Evolutionary conservation across 2,797 vertebrate species (phyloP).

Genomic region (Muscicapa comitata): DNA sequence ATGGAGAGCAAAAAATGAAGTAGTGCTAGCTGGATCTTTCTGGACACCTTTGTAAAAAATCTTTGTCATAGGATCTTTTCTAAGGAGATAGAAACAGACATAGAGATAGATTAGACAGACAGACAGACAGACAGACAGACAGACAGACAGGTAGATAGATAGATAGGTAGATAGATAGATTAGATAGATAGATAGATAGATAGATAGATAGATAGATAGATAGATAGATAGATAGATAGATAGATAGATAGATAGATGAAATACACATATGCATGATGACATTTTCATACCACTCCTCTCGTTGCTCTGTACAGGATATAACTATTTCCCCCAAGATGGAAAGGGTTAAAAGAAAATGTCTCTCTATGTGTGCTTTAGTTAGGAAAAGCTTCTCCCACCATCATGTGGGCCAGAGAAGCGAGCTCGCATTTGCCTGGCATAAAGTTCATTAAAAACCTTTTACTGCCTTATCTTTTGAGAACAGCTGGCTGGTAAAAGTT

Average conservation of each 20-base stretch:
- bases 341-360: not conserved
- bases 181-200: not conserved
- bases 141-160: not conserved
- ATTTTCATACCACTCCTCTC: not conserved
- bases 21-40: not conserved
- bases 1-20: not conserved
- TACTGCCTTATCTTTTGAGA: not conserved
- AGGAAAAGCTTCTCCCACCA: not conserved
- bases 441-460: not conserved
- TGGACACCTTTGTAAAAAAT: not conserved
- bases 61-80: not conserved
- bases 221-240: not conserved
- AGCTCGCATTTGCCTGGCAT: not conserved
- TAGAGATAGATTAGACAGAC: not conserved
- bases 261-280: not conserved
- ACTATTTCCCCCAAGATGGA: not conserved
- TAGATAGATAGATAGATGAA: not conserved
- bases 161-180: not conserved
- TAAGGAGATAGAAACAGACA: not conserved
- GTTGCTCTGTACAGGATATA: not conserved
- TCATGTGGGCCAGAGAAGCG: not conserved
- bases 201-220: not conserved
- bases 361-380: not conserved
- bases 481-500: constrained; percentile 9
- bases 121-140: not conserved